phyloP scores from a whole-genome alignment of 2,797 vertebrate genomes.

The Enteromius anoplus region DNA sequence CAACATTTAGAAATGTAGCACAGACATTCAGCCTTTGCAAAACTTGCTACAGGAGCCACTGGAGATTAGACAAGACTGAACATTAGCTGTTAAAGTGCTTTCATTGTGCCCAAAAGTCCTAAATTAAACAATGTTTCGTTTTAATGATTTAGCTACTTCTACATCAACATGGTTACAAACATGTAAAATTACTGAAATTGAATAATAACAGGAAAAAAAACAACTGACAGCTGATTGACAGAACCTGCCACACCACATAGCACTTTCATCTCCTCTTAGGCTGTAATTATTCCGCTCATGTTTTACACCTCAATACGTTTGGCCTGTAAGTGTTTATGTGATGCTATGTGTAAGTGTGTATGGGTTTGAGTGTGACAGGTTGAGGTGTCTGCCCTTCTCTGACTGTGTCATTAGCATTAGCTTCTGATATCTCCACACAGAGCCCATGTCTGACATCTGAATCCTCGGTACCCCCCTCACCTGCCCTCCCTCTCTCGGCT shows the following conservation, averaged over 20 bases:
- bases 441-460: conserved; percentile 64
- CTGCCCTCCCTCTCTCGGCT: conserved; percentile 69
- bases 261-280: conserved; percentile 5
- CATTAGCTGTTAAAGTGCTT: conserved; percentile 47
- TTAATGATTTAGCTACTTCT: conserved; percentile 16
- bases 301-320: conserved; percentile 27
- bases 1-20: conserved; percentile 73
- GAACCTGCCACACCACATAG: conserved; percentile 1
- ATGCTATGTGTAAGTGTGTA: conserved; percentile 15
- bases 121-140: conserved; percentile 26
- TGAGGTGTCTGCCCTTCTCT: conserved; percentile 3
- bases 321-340: conserved; percentile 20
- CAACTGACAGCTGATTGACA: conserved; percentile 23
- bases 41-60: conserved; percentile 63
- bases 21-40: conserved; percentile 67
- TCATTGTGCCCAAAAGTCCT: conserved; percentile 8
- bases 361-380: conserved; percentile 37
- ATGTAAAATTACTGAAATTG: not conserved
- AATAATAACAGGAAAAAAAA: not conserved
- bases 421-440: conserved; percentile 61
- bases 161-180: conserved; percentile 16
- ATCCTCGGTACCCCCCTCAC: conserved; percentile 79
- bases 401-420: conserved; percentile 27
- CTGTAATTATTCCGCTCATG: conserved; percentile 47
- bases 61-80: conserved; percentile 64